These are phyloP conservation scores for Ditylenchus weischeri DNA, from an alignment of 2,888 invertebrate genomes.

Conservation along the genomic window DNA sequence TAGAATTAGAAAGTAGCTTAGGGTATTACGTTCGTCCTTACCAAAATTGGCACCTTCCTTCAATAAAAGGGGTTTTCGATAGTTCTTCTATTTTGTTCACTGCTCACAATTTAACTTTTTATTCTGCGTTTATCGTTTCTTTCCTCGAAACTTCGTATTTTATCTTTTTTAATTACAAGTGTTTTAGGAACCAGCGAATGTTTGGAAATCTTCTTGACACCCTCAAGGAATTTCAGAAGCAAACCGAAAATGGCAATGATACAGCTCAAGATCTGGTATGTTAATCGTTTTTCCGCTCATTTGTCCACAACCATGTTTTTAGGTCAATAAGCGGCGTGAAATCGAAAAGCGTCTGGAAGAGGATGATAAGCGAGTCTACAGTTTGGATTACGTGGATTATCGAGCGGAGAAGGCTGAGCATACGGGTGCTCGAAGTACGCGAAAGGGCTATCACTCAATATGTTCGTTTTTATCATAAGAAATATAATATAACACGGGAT, in stretches of 20 bases:
- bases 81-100: too few relatives aligned
- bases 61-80: too few relatives aligned
- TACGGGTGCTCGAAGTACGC: constrained; percentile 79
- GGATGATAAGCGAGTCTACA: constrained; percentile 77
- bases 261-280: constrained; percentile 23
- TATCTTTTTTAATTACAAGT: too few relatives aligned
- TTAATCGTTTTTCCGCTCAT: too few relatives aligned
- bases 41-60: too few relatives aligned
- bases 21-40: too few relatives aligned
- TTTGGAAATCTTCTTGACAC: constrained; percentile 88
- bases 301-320: constrained; percentile 8
- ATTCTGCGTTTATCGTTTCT: too few relatives aligned
- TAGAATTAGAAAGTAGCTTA: too few relatives aligned
- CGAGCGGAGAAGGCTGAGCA: constrained; percentile 82
- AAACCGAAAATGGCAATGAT: constrained; percentile 23
- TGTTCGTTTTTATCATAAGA: constrained; percentile 29
- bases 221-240: constrained; percentile 79
- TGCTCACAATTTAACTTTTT: too few relatives aligned
- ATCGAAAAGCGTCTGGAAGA: constrained; percentile 91
- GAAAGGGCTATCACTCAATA: constrained; percentile 65
- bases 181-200: constrained; percentile 78
- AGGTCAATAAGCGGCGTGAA: constrained; percentile 79
- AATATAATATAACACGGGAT: neutral
- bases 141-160: too few relatives aligned
- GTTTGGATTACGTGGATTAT: constrained; percentile 68